Percentiles rank a stretch among this genome's conserved stretches.
phyloP scores from a whole-genome alignment of 2,113 vertebrate genomes.

The Pachypanchax playfairii region DNA sequence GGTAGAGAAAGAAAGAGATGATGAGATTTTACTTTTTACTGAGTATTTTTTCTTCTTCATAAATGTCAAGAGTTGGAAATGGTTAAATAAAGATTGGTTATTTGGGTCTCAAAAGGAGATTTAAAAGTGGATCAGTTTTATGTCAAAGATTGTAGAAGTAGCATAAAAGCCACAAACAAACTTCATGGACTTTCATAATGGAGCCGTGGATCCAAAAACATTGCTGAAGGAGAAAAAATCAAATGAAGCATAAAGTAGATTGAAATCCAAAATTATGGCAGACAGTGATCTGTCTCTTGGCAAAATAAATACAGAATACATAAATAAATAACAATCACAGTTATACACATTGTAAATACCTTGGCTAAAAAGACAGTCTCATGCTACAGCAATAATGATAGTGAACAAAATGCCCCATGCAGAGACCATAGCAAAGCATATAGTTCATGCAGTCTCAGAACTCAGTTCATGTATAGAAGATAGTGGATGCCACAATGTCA shows the following conservation, averaged over 20 bases:
- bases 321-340: too few species aligned
- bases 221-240: not conserved
- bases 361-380: too few species aligned
- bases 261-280: not conserved
- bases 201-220: not conserved
- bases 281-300: not conserved
- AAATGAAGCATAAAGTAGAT: not conserved
- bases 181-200: not conserved
- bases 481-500: too few species aligned
- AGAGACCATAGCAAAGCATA: too few species aligned
- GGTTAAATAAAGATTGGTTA: not conserved
- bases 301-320: not conserved
- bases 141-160: not conserved
- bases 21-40: constrained; percentile 13
- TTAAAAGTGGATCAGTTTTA: not conserved
- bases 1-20: not conserved
- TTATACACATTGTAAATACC: too few species aligned
- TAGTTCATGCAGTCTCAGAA: too few species aligned
- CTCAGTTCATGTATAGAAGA: too few species aligned
- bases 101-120: not conserved
- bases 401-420: too few species aligned
- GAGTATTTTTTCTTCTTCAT: not conserved
- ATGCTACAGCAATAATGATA: too few species aligned
- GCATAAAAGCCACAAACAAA: not conserved
- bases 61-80: not conserved